Percentiles rank a stretch among this genome's conserved stretches.
Conservation (phyloP, 2,888 invertebrate species). For the Thereva nobilitata region DNA sequence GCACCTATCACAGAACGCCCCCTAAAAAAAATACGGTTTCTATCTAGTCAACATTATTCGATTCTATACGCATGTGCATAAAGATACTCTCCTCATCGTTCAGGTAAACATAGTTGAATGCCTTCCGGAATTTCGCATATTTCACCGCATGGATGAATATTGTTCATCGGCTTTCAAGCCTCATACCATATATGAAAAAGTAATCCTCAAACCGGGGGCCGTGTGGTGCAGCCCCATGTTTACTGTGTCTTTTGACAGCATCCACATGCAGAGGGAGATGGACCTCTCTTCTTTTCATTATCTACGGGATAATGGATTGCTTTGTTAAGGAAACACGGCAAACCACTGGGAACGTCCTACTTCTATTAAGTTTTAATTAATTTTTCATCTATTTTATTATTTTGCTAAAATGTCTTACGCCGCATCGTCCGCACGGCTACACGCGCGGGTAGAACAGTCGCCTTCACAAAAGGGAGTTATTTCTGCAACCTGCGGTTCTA, state of each 20-base stretch:
- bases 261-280: constrained; percentile 5
- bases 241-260: no score
- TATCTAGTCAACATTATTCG: constrained; percentile 9
- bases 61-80: not conserved
- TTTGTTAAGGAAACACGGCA: constrained; percentile 12
- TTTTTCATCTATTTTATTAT: constrained; percentile 25
- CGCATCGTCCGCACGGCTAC: no score
- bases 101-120: not conserved
- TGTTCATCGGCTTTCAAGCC: constrained; percentile 3
- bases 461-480: no score
- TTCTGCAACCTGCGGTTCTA: no score
- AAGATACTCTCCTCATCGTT: no score
- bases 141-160: constrained; percentile 13
- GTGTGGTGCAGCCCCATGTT: no score
- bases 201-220: no score
- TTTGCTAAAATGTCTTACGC: no score
- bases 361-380: constrained; percentile 40
- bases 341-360: constrained; percentile 29
- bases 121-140: constrained; percentile 39
- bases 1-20: constrained; percentile 12
- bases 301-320: constrained; percentile 23
- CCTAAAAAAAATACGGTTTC: not conserved
- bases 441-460: no score
- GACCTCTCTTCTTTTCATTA: constrained; percentile 21
- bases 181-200: not conserved